Base-by-base conservation (phyloP, 2,113 vertebrate genomes). In the Protomyctophum bolini region DNA sequence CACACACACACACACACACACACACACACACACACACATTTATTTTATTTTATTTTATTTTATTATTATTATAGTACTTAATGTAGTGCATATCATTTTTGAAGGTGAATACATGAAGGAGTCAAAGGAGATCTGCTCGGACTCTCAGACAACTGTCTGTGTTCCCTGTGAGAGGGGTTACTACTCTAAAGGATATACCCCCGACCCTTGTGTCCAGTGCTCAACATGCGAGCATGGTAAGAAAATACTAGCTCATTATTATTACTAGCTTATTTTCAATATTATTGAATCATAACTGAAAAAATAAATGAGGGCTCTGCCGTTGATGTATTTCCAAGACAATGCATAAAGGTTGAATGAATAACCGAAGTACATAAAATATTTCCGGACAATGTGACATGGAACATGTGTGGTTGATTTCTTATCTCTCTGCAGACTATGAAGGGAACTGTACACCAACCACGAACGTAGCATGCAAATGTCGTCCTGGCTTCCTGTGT, bases 401-500 rank as follows among this genome's bases (percentile, higher is more conserved):
- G 56, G 7, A 59, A 72, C 1, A 29, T 10, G 1, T 46, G 68
- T 63, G 60, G 58, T 68, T 55, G 0, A 41, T 41, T 66, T 80
- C 15, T 61, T 77, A 6, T 79, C 60, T 80, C 0, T 75, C 46
- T n/a, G 15, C 84, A 91, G 90, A 48, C 1, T 76, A 75, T 51
- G 1, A 11, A 15, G 12, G 57, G 58, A 70, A 77, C 12, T 91
- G 91, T 69, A 83, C 72, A 1, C 0, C 4, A 5, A 90, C 81
- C 73, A 59, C 76, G 77, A 52, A 87, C 10, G 52, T 84, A 28
- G 78, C 48, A 0, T 92, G 91, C 46, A 14, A 12, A 0, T 91
- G 91, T 52, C 9, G 0, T 0, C 0, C 52, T 9, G 89, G 85
- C 70, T 88, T 89, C 86, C 72, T 89, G 79, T 92, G 89, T 11